A percentile compares a stretch with the other conserved stretches of the same genome.
Evolutionary conservation across 2,888 invertebrate genomes (phyloP).

Genomic region (Willowsia nigromaculata): DNA sequence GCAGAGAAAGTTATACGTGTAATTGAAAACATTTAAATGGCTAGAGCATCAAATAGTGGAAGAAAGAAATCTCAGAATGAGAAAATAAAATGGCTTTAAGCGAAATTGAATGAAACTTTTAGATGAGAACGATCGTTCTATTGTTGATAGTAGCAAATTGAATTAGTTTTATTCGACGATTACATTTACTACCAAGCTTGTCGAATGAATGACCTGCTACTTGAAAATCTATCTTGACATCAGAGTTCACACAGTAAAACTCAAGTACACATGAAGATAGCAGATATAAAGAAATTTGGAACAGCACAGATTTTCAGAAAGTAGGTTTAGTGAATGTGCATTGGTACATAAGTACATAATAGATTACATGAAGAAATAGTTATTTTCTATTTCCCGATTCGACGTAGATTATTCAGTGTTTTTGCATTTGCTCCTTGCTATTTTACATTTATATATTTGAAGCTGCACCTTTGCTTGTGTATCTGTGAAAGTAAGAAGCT

Average conservation of each 20-base stretch:
- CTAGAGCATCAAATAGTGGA: background rate
- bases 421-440: background rate
- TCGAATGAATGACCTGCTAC: background rate
- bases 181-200: background rate
- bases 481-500: background rate
- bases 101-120: background rate
- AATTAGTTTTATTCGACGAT: background rate
- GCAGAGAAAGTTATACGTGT: background rate
- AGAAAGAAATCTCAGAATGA: background rate
- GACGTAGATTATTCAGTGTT: no score
- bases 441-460: background rate
- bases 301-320: no score
- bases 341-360: no score
- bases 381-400: no score
- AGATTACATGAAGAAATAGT: no score
- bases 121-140: background rate
- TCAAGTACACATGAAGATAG: no score
- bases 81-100: background rate
- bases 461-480: background rate
- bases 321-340: no score
- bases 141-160: background rate
- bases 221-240: background rate
- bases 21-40: background rate
- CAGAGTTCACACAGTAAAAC: background rate
- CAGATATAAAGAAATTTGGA: no score